Percentiles rank a stretch among this genome's conserved stretches.
Conservation (phyloP, 2,113 vertebrate species). For the Pangasianodon hypophthalmus region DNA sequence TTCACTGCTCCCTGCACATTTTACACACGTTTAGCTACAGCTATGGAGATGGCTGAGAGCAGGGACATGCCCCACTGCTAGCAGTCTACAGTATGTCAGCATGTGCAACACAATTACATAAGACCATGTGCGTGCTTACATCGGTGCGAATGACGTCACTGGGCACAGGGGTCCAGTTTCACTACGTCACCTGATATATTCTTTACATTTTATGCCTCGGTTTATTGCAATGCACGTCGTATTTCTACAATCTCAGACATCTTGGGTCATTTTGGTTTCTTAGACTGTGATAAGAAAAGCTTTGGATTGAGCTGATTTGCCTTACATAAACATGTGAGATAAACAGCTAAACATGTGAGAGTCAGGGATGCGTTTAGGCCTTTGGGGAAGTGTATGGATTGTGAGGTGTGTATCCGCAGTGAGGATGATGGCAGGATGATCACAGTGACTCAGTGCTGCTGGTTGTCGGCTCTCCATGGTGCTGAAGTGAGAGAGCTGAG, state of each 20-base stretch:
- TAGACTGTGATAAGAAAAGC: neutral
- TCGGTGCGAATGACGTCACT: neutral
- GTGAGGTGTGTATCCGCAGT: neutral
- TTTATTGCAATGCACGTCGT: neutral
- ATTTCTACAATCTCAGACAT: neutral
- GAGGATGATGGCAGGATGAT: neutral
- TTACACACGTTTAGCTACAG: neutral
- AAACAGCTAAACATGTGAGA: neutral
- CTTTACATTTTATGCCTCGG: neutral
- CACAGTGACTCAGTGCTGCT: conserved; percentile 12
- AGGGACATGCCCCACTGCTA: neutral
- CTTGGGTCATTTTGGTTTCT: neutral
- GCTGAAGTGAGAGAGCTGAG: conserved; percentile 64
- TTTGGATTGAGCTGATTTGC: neutral
- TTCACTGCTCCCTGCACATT: neutral
- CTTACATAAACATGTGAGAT: neutral
- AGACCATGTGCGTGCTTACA: neutral
- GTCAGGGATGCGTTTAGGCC: neutral
- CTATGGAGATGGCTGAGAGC: neutral
- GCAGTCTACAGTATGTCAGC: neutral
- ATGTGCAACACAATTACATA: conserved; percentile 4
- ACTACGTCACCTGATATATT: neutral
- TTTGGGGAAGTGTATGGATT: neutral
- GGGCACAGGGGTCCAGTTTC: neutral
- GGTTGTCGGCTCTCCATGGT: conserved; percentile 72